Base-by-base conservation (phyloP, 2,113 vertebrate species). In the Piaya cayana region DNA sequence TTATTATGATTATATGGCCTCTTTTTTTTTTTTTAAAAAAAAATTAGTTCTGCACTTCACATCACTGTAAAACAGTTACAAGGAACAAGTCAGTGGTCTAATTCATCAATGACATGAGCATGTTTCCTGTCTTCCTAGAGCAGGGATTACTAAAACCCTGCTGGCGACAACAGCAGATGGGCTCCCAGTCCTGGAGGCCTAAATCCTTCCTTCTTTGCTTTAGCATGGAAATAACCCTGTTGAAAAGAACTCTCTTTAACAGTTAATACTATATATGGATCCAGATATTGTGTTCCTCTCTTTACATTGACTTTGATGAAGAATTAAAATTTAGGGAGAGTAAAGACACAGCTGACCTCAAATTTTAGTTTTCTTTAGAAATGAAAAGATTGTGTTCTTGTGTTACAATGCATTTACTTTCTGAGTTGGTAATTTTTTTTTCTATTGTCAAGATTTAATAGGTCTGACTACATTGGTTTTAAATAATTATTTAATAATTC, bases 101-200 rank as follows among this genome's bases (percentile, higher is more conserved):
- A 3, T 70, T 88, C 20, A 20, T 17, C 19, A 60, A 42, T 36
- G 39, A 81, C 6, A 8, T 22, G 47, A 75, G 30, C 16, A 19
- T 52, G 37, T 15, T 87, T 10, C 47, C 39, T 65, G 22, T 81
- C 56, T 65, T 83, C 21, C 70, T 80, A 56, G 20, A 82, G 52
- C 25, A 62, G 22, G 8, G 0, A 1, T 39, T 55, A 62, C 10
- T 25, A 39, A 65, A 88, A 39, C 7, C 23, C 36, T 2, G 1
- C 63, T 58, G 45, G 26, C 62, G 77, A 88, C 4, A 23, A 32
- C 4, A 56, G 4, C 15, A 20, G 39, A 27, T 55, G 43, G 15
- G 32, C 8, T 75, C 5, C 36, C 42, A 32, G 6, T 8, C 15
- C 39, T 62, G 49, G 32, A 21, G 7, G 26, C 17, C 19, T 49